These are phyloP conservation scores for Hemistola chrysoprasaria DNA, from an alignment of 2,888 invertebrate species.

Conservation along the genomic window DNA sequence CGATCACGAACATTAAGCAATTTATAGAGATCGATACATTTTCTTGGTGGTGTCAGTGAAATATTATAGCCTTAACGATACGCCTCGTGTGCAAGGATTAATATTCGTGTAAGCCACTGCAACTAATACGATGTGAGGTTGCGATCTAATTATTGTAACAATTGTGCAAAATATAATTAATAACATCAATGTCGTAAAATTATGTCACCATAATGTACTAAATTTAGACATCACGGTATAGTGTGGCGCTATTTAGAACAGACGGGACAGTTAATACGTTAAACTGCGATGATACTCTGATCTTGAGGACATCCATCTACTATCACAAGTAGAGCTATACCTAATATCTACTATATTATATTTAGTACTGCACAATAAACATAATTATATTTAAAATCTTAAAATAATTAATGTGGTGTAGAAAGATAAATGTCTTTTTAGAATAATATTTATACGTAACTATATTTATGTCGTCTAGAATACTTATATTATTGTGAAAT, in stretches of 20 bases:
- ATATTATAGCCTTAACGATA: no score
- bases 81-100: no score
- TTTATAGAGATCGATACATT: no score
- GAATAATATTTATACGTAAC: slow-evolving; percentile 23
- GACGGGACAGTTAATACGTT: no score
- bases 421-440: slow-evolving; percentile 24
- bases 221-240: slow-evolving; percentile 47
- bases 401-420: slow-evolving; percentile 40
- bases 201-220: slow-evolving; percentile 46
- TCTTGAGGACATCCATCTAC: slow-evolving; percentile 26
- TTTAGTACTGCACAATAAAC: slow-evolving; percentile 45
- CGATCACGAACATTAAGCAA: no score
- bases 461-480: slow-evolving; percentile 25
- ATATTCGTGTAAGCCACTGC: slow-evolving; percentile 18
- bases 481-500: slow-evolving; percentile 22
- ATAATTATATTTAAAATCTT: slow-evolving; percentile 29
- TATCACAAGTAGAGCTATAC: slow-evolving; percentile 34
- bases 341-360: slow-evolving; percentile 33
- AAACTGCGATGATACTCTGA: no score
- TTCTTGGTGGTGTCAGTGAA: no score
- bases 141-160: slow-evolving; percentile 27
- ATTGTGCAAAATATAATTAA: slow-evolving; percentile 33
- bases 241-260: slow-evolving; percentile 38
- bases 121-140: slow-evolving; percentile 19
- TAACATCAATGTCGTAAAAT: slow-evolving; percentile 43